Evolutionary conservation across 2,797 vertebrate species (phyloP), one percentile per base, ranked within the genome.

Genomic region (Kryptolebias ocellatus): DNA sequence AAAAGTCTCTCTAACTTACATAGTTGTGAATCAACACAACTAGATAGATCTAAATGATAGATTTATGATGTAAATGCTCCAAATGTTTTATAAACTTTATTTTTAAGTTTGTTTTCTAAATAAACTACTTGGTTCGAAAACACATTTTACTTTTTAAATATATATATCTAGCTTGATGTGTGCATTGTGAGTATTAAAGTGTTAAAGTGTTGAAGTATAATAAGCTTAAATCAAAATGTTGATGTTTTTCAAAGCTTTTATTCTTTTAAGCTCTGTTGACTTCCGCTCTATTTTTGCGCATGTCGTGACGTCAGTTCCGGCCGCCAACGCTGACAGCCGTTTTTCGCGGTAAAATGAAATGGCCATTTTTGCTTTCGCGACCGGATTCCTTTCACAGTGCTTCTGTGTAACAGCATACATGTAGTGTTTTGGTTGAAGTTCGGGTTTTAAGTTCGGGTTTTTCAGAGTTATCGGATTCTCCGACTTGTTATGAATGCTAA

Each of bases 271-370:
- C 1, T 0, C 4, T 0, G 0, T 0, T 0, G 6, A 44, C 69
- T 79, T 89, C 78, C 79, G 67, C 18, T 55, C 17, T 1, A 3
- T 24, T 53, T 53, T 37, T 31, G n/a, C 8, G 15, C 37, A 16
- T 34, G 5, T 4, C 18, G 5, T 80, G 81, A 89, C 80, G 88
- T 16, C 20, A 44, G 0, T 74, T 91, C 89, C 87, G 76, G 60
- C 82, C 88, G 90, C 89, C 84, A 87, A 88, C 67, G 28, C 5
- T 0, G 16, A 18, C 34, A 17, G 29, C 55, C 1, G 0, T 55
- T 86, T 92, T 92, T 88, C 91, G 92, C 92, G 92, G 90, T 71
- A 92, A 93, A 92, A 86, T 85, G 83, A 80, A 87, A 81, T 1
- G 4, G 2, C 11, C 2, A 0, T 16, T 5, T 60, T 18, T 18